Base-by-base conservation (phyloP, 53 echinoderm and acorn worm genomes). In the Luidia sarsii region DNA sequence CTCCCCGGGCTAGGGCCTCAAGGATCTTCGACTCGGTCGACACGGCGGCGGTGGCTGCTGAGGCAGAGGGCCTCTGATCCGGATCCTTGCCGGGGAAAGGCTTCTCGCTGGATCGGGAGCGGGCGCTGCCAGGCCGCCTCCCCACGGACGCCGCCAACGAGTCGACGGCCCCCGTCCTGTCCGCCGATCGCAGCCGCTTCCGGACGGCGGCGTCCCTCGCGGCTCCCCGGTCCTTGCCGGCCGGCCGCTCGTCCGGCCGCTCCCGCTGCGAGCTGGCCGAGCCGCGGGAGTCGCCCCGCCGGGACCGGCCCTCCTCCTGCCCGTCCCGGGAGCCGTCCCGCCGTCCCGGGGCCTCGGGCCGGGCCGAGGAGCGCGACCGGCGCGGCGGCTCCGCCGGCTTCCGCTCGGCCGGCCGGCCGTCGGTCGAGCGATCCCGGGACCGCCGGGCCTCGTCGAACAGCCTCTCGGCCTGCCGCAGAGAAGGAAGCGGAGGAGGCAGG, bases 391-490 rank as follows among this genome's bases (percentile, higher is more conserved):
- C 0, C 27, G 20, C 59, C 39, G 43, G 59, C 43, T 59, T 30
- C 33, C 39, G 39, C 28, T 77, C 77, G 20, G 55, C 27, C 10
- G 36, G 61, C n/a, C 73, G 72, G n/a, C 73, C 73, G 48, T 84
- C 84, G 11, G 65, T 50, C 39, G 84, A 72, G 45, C 65, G 63
- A 23, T 84, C 84, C 39, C 84, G 48, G 1, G 73, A 57, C 57
- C 56, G 7, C 61, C 55, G 62, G 52, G 51, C 35, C 28, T 49
- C 64, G 14, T 84, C 73, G 11, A 64, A 73, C 62, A 72, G 49
- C 7, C 50, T 39, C 28, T 89, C 86, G 24, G 65, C 91, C 59
- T 89, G 80, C 64, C 72, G 68, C n/a, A n/a, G n/a, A n/a, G n/a
- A n/a, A n/a, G n/a, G n/a, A n/a, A n/a, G n/a, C n/a, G n/a, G n/a